Conservation (phyloP, 2,888 invertebrate species). For the Pediacus dermestoides region DNA sequence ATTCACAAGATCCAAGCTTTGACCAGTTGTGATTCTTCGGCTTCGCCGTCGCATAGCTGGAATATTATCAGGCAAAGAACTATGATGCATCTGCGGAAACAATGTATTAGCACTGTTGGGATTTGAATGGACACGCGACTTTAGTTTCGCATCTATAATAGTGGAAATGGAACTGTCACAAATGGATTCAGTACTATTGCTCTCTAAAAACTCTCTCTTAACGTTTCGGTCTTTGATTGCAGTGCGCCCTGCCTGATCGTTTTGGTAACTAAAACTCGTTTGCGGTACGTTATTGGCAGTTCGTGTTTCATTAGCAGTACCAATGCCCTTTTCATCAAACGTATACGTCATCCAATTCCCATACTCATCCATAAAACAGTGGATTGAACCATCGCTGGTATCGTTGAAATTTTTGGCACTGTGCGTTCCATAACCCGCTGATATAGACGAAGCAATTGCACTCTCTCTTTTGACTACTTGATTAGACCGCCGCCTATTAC, state of each 20-base stretch:
- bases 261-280: too few species aligned
- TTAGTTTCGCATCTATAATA: slow-evolving; percentile 36
- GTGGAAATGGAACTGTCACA: slow-evolving; percentile 53
- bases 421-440: slow-evolving; percentile 56
- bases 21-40: slow-evolving; percentile 10
- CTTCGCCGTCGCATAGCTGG: too few species aligned
- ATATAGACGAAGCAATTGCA: slow-evolving; percentile 48
- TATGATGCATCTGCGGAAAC: neutral
- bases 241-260: too few species aligned
- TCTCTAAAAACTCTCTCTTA: slow-evolving; percentile 39
- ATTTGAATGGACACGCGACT: slow-evolving; percentile 17
- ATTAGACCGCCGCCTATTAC: slow-evolving; percentile 20
- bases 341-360: slow-evolving; percentile 86
- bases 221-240: too few species aligned
- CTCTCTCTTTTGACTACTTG: slow-evolving; percentile 35
- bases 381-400: slow-evolving; percentile 78
- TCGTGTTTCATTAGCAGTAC: slow-evolving; percentile 31
- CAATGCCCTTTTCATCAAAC: slow-evolving; percentile 72
- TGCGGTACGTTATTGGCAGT: slow-evolving; percentile 23
- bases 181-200: slow-evolving; percentile 48
- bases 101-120: slow-evolving; percentile 9
- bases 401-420: slow-evolving; percentile 79
- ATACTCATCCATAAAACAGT: slow-evolving; percentile 81
- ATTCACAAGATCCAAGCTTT: slow-evolving; percentile 15
- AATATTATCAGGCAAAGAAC: slow-evolving; percentile 11